Conservation (phyloP, 2,797 vertebrate species). For the Alectoris magna region DNA sequence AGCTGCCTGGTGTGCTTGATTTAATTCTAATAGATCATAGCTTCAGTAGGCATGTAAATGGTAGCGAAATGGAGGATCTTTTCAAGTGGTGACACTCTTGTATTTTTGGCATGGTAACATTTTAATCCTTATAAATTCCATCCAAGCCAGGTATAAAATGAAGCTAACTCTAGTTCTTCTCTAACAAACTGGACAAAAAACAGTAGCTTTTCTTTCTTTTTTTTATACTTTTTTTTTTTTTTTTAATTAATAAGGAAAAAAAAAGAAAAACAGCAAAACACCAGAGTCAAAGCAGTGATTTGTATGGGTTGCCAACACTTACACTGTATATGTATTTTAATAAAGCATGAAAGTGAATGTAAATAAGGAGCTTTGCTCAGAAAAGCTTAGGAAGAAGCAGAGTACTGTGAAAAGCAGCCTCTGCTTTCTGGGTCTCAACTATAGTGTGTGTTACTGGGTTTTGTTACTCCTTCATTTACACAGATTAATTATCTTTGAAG, state of each 20-base stretch:
- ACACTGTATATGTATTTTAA: not conserved
- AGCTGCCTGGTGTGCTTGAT: not conserved
- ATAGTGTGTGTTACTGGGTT: not conserved
- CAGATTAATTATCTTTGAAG: not conserved
- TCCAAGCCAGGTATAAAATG: not conserved
- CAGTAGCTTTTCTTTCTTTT: not conserved
- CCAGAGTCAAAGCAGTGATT: not conserved
- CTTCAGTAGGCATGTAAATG: not conserved
- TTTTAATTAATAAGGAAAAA: no score
- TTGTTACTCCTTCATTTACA: not conserved
- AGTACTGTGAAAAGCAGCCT: not conserved
- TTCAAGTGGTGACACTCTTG: not conserved
- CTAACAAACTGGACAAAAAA: not conserved
- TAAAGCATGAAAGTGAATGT: not conserved
- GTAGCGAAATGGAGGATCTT: not conserved
- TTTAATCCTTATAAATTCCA: not conserved
- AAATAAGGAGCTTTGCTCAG: not conserved
- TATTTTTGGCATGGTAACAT: not conserved
- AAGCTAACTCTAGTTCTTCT: not conserved
- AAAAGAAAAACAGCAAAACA: not conserved
- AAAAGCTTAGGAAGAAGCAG: not conserved
- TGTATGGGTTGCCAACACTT: not conserved
- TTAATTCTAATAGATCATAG: not conserved
- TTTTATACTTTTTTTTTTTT: no score
- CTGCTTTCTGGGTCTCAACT: not conserved